Percentiles rank a stretch among this genome's conserved stretches.
These are phyloP conservation scores for Epicampocera succincta DNA, from an alignment of 2,888 invertebrate species.

Conservation along the genomic window DNA sequence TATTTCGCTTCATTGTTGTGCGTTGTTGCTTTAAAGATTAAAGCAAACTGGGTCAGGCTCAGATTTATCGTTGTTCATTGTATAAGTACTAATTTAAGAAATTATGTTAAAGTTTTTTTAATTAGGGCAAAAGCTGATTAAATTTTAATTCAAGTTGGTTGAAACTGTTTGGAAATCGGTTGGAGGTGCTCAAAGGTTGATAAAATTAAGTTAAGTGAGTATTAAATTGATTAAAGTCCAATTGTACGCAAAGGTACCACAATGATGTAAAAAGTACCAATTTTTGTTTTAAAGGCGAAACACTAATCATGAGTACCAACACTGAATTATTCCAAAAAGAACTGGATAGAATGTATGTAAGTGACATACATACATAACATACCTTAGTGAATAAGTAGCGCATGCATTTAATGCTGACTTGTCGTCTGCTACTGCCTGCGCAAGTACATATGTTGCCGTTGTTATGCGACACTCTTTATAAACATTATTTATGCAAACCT, in stretches of 20 bases:
- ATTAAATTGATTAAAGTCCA: conserved; percentile 5
- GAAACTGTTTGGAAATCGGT: too few relatives aligned
- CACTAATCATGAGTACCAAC: not conserved
- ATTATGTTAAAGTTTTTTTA: not conserved
- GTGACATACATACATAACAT: too few relatives aligned
- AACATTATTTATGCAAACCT: too few relatives aligned
- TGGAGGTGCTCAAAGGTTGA: not conserved
- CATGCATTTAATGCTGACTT: too few relatives aligned
- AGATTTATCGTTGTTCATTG: not conserved
- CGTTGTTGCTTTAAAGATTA: too few relatives aligned
- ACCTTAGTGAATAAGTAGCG: too few relatives aligned
- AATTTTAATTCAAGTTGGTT: not conserved
- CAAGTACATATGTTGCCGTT: too few relatives aligned
- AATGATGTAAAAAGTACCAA: not conserved
- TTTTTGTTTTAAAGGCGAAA: not conserved
- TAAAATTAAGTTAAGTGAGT: not conserved
- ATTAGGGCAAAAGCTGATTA: not conserved
- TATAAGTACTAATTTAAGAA: not conserved
- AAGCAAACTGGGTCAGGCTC: too few relatives aligned
- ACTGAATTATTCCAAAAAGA: conserved; percentile 3
- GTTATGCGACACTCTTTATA: too few relatives aligned
- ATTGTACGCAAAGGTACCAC: not conserved
- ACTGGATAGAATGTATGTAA: not conserved
- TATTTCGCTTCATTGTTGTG: too few relatives aligned
- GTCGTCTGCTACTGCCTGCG: too few relatives aligned